Evolutionary conservation across 1,140 invertebrate genomes (phyloP), one percentile per base, ranked within the genome.

Genomic region (Chelonus insularis): DNA sequence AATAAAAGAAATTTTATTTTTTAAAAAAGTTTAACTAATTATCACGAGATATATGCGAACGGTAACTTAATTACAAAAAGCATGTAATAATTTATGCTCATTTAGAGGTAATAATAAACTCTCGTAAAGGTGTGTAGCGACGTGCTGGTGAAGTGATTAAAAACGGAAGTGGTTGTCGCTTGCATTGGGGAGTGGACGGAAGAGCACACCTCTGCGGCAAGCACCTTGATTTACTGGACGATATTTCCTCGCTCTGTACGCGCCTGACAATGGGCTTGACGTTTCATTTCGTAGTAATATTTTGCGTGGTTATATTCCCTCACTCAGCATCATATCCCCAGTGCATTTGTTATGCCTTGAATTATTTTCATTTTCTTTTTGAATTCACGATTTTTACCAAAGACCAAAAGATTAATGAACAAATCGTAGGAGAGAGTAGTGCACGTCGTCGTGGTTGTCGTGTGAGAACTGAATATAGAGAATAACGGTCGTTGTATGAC

Each of bases 241-340:
- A 68, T 68, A 68, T 68, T 68, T 63, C 59, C 54, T 58, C 61
- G 59, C 58, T 62, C 39, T 34, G 37, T 47, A 45, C 34, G 50
- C 55, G 43, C 43, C 39, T 58, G 63, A 68, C 67, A 68, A 68
- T 68, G 67, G 67, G 54, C 60, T 60, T 68, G 67, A 68, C 67
- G 60, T 65, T 68, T 68, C 64, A 61, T 66, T 65, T 66, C 64
- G 60, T 62, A 56, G 57, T 66, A 68, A 65, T 68, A 65, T 68
- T 63, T 54, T 54, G 56, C 59, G 37, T 18, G n/a, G 39, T 14
- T 43, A 25, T 25, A 21, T 50, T 23, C 29, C 4, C 34, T 37
- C 34, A 37, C 34, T 37, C 50, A 29, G 20, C 11, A 23, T 14
- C 21, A 8, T 18, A 50, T 18, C 47, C 18, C 21, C 9, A 14